phyloP scores from a whole-genome alignment of 2,113 vertebrate species.

The Ctenodactylus gundi region DNA sequence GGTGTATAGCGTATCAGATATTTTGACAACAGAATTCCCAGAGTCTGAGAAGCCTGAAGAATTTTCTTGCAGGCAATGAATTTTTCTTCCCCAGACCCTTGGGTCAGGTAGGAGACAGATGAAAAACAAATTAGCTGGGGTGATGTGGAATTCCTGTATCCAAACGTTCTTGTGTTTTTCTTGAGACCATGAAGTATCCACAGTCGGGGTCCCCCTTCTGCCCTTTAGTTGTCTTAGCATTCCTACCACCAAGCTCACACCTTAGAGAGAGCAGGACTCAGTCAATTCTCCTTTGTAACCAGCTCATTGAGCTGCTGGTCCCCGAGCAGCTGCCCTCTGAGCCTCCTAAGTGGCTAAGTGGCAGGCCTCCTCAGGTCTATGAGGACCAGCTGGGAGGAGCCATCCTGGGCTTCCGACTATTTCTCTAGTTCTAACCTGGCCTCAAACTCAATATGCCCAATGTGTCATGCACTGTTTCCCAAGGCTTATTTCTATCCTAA shows the following conservation, averaged over 20 bases:
- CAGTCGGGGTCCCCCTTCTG: not conserved
- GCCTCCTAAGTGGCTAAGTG: not conserved
- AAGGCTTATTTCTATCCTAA: accelerated
- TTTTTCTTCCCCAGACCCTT: not conserved
- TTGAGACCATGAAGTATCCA: not conserved
- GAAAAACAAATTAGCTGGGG: not conserved
- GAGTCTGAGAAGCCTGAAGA: not conserved
- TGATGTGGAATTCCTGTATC: not conserved
- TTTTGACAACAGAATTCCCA: not conserved
- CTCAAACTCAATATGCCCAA: not conserved
- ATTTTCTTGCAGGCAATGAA: not conserved
- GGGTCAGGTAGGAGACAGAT: not conserved
- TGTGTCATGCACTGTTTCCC: not conserved
- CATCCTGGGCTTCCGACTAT: not conserved
- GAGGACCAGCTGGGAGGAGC: not conserved
- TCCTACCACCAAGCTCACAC: not conserved
- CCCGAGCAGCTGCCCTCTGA: not conserved
- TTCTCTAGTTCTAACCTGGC: not conserved
- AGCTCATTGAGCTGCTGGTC: not conserved
- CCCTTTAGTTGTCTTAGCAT: not conserved
- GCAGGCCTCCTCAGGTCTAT: accelerated
- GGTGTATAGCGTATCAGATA: not conserved
- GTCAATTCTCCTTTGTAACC: not conserved
- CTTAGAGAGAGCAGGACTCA: not conserved
- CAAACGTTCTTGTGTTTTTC: not conserved